Percentiles rank a stretch among this genome's conserved stretches.
These are phyloP conservation scores for Thinocorus orbignyianus DNA, from an alignment of 2,113 vertebrate species.

Conservation along the genomic window DNA sequence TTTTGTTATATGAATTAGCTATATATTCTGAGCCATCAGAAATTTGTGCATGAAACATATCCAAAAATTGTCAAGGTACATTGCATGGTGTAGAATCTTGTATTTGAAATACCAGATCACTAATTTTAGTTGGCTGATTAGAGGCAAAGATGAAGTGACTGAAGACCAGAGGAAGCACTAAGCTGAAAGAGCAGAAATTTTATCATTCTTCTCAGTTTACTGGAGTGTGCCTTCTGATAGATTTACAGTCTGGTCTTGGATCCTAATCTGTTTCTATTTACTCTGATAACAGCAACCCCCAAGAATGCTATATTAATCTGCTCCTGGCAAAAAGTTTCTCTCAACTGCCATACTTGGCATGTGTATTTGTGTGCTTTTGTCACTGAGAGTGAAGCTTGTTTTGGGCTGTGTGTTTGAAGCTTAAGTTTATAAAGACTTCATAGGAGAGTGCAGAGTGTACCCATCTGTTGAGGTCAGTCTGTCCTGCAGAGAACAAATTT, in stretches of 20 bases:
- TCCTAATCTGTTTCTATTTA: conserved; percentile 26
- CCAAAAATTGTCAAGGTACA: neutral
- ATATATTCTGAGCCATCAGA: neutral
- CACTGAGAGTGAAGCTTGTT: neutral
- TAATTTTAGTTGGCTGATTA: neutral
- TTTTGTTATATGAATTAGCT: neutral
- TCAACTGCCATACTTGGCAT: neutral
- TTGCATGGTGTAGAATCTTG: neutral
- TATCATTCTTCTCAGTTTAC: neutral
- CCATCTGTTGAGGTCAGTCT: neutral
- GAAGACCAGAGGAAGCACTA: neutral
- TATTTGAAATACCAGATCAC: neutral
- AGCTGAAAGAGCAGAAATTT: neutral
- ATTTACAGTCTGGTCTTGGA: neutral
- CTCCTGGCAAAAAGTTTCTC: neutral
- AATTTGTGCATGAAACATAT: neutral
- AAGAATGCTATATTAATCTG: neutral
- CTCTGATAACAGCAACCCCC: neutral
- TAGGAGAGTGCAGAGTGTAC: neutral
- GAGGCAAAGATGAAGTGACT: neutral
- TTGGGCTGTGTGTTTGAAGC: neutral
- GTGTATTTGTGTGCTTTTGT: neutral
- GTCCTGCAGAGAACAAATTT: neutral
- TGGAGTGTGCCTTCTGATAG: neutral
- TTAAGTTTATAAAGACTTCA: neutral